These are phyloP conservation scores for Gryllus bimaculatus DNA, from an alignment of 1,140 invertebrate genomes.

Conservation along the genomic window DNA sequence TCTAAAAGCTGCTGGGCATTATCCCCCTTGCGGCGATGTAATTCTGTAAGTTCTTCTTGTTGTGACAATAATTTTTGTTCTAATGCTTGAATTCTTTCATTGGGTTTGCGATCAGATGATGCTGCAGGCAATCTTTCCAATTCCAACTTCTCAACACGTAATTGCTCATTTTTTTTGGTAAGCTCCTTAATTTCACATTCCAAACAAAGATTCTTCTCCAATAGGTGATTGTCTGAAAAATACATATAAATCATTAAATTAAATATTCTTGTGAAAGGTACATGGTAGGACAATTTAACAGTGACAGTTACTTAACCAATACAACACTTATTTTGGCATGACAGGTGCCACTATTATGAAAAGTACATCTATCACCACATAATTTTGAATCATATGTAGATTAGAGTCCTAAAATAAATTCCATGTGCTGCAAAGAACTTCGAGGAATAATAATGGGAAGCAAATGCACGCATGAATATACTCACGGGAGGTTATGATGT, in stretches of 20 bases:
- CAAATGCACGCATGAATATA: conserved; percentile 10
- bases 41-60: conserved; percentile 85
- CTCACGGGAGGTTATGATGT: conserved; percentile 53
- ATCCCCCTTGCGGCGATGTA: conserved; percentile 81
- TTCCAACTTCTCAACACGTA: conserved; percentile 49
- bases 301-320: background rate
- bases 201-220: conserved; percentile 69
- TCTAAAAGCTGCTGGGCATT: conserved; percentile 89
- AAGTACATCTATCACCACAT: background rate
- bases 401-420: background rate
- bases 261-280: too few species aligned
- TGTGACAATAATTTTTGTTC: conserved; percentile 78
- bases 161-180: conserved; percentile 71
- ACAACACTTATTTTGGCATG: background rate
- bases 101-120: conserved; percentile 30
- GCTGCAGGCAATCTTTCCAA: conserved; percentile 30
- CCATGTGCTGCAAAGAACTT: background rate
- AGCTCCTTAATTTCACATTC: conserved; percentile 74
- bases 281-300: background rate
- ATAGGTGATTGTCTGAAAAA: conserved; percentile 69
- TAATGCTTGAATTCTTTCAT: conserved; percentile 48
- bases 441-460: background rate
- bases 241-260: background rate
- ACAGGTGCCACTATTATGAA: background rate
- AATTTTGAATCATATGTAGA: background rate